Base-by-base conservation (phyloP, 2,113 vertebrate genomes). In the Rhineura floridana region DNA sequence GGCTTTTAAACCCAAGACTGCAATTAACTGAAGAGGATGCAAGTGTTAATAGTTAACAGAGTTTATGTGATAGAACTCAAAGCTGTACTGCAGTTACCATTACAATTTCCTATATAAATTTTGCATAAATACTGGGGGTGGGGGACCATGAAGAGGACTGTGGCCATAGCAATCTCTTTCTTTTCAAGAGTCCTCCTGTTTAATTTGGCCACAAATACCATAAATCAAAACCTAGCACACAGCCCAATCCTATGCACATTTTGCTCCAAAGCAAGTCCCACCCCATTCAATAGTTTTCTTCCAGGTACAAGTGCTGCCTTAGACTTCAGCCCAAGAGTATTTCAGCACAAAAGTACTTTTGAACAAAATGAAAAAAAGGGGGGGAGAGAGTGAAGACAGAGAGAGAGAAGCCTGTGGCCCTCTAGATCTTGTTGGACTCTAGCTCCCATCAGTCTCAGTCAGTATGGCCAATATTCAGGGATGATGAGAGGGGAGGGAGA, bases 1-100 rank as follows among this genome's bases (percentile, higher is more conserved):
- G 23, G 83, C 80, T 85, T 65, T 44, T 63, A 55, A 70, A 89
- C 55, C 81, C 84, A 86, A 25, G 44, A 77, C 76, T 9, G 30
- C 39, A 85, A 72, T 87, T 30, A 42, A 80, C 42, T 33, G 15
- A 46, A 87, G 84, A 70, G 81, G 46, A 85, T 1, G 33, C 77
- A 92, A 90, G 63, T 42, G 23, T 30, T 25, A 85, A n/a, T 5
- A 28, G 36, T 52, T 77, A 48, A 23, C 65, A 89, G 50, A 39
- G 62, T 72, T 10, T 76, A 84, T 50, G 30, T n/a, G 48, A 65
- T 23, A 75, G 55, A 28, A 25, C 62, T 59, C 78, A 84, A 73
- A 81, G 59, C 62, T 48, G 59, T 19, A 39, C 72, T 33, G 4
- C 0, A 30, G n/a, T 79, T 86, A 39, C 76, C 76, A 69, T 30